Percentiles rank a stretch among this genome's conserved stretches.
Conservation (phyloP, 1,140 invertebrate genomes). For the Cotesia chilonis region DNA sequence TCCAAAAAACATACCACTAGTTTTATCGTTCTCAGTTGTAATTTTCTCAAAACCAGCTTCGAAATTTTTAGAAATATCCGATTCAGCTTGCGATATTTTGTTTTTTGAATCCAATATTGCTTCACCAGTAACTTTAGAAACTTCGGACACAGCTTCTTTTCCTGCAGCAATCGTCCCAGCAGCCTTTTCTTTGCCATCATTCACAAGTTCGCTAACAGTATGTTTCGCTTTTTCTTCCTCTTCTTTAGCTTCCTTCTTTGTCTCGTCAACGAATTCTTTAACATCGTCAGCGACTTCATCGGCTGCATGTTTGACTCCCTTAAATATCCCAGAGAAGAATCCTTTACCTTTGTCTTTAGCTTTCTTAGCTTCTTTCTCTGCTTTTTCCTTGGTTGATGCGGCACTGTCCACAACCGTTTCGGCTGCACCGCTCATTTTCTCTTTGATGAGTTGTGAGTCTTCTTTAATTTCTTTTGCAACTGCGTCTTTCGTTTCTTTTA, state of each 20-base stretch:
- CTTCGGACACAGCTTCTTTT: neutral
- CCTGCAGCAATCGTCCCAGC: neutral
- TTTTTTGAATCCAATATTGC: constrained; percentile 28
- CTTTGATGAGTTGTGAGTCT: constrained; percentile 28
- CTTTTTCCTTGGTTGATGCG: constrained; percentile 23
- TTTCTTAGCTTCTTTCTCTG: constrained; percentile 40
- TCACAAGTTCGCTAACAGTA: neutral
- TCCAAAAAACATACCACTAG: constrained; percentile 44
- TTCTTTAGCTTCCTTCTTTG: constrained; percentile 6
- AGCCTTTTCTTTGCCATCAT: constrained; percentile 23
- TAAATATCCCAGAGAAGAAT: constrained; percentile 46
- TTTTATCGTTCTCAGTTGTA: constrained; percentile 43
- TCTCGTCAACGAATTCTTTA: constrained; percentile 37
- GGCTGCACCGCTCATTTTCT: constrained; percentile 24
- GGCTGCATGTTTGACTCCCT: constrained; percentile 37
- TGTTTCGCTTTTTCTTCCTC: constrained; percentile 35
- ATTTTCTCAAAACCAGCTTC: neutral
- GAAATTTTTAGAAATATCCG: neutral
- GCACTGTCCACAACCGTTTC: constrained; percentile 24
- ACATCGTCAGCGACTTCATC: constrained; percentile 36
- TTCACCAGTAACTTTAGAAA: constrained; percentile 39
- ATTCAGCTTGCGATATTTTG: neutral
- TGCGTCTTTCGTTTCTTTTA: constrained; percentile 25
- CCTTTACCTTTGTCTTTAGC: constrained; percentile 44
- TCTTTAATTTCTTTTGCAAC: constrained; percentile 24